Percentiles rank a stretch among this genome's conserved stretches.
Conservation (phyloP, 2,113 vertebrate species). For the Condylura cristata region DNA sequence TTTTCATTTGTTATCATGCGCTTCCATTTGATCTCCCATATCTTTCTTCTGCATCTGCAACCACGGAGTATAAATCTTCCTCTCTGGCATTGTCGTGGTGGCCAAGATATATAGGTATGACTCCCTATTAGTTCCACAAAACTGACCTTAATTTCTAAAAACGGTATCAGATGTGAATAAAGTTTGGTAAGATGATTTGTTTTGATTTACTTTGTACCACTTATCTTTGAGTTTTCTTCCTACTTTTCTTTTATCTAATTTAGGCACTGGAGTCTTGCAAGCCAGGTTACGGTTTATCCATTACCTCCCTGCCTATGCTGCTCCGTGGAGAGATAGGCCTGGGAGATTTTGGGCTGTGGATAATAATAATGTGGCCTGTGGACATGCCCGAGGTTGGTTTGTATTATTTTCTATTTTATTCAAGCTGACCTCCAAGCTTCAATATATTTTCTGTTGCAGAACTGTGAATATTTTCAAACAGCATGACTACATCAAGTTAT, state of each 20-base stretch:
- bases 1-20: constrained; percentile 95
- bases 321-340: constrained; percentile 83
- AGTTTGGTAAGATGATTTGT: constrained; percentile 90
- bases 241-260: constrained; percentile 90
- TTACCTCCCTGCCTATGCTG: constrained; percentile 82
- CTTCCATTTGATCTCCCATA: constrained; percentile 94
- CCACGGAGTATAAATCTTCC: constrained; percentile 95
- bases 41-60: constrained; percentile 93
- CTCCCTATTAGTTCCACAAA: constrained; percentile 91
- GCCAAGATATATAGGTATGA: constrained; percentile 91
- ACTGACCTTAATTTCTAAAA: constrained; percentile 94
- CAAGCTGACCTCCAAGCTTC: constrained; percentile 68
- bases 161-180: constrained; percentile 92
- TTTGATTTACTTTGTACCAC: constrained; percentile 91
- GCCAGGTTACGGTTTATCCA: constrained; percentile 84
- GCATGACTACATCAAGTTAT: background rate
- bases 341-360: constrained; percentile 81
- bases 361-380: constrained; percentile 80
- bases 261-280: constrained; percentile 83
- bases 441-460: constrained; percentile 74
- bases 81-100: constrained; percentile 89
- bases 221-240: constrained; percentile 89
- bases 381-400: constrained; percentile 25
- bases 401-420: constrained; percentile 68
- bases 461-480: constrained; percentile 55